These are phyloP conservation scores for Lepidurus couesii DNA, from an alignment of 1,140 invertebrate genomes.

Conservation along the genomic window DNA sequence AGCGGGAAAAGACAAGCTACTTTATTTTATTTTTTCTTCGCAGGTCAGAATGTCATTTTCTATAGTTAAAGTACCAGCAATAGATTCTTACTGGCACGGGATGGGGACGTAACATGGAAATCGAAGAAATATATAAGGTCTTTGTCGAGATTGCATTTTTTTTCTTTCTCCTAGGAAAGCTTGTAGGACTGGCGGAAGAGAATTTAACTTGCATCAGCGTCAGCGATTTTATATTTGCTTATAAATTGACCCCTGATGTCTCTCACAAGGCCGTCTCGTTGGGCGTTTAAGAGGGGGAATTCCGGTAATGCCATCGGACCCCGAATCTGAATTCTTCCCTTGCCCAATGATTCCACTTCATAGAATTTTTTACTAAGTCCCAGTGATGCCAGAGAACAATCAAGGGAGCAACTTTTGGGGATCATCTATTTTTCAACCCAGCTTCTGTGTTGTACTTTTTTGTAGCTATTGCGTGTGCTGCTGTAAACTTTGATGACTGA, in stretches of 20 bases:
- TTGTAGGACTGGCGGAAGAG: not conserved
- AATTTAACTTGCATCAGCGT: slow-evolving; percentile 21
- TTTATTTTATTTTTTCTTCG: not conserved
- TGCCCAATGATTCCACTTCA: no score
- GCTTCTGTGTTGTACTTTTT: no score
- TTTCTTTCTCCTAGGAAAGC: not conserved
- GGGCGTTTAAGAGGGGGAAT: not conserved
- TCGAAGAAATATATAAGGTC: slow-evolving; percentile 2
- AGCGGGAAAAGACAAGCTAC: no score
- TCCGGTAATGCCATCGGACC: no score
- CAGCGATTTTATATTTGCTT: slow-evolving; percentile 18
- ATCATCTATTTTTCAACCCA: no score
- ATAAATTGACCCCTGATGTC: slow-evolving; percentile 11
- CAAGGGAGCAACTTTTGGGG: no score
- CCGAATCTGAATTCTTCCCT: no score
- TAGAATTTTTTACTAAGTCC: no score
- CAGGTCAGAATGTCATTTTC: not conserved
- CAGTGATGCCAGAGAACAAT: no score
- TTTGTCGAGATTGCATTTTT: not conserved
- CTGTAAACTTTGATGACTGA: no score
- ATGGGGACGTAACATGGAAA: not conserved
- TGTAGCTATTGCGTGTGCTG: no score
- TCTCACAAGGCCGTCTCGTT: not conserved
- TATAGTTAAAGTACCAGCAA: no score
- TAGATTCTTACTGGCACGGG: not conserved